These are phyloP conservation scores for Gymnarchus niloticus DNA, from an alignment of 2,113 vertebrate species.

Conservation along the genomic window DNA sequence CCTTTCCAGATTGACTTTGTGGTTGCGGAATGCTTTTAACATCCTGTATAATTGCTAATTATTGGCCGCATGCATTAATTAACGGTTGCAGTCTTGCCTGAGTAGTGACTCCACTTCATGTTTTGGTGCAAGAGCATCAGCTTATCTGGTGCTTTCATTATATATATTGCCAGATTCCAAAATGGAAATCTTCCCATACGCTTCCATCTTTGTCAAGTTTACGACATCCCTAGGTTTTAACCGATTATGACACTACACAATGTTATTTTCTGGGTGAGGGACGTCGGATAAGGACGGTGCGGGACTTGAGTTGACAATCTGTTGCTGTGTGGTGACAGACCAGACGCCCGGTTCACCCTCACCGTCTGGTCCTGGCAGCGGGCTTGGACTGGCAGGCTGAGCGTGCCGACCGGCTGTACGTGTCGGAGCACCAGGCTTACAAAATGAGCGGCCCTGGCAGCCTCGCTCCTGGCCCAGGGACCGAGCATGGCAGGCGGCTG, in stretches of 20 bases:
- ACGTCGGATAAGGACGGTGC: neutral
- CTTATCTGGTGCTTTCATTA: neutral
- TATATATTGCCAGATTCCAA: no score
- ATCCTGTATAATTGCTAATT: neutral
- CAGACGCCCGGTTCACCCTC: neutral
- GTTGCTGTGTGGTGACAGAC: neutral
- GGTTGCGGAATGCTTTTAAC: neutral
- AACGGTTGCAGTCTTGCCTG: neutral
- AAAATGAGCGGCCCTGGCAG: constrained; percentile 7
- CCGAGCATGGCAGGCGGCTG: neutral
- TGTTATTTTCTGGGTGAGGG: neutral
- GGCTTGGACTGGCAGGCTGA: neutral
- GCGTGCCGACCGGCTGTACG: neutral
- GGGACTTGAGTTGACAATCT: neutral
- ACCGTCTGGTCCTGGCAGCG: neutral
- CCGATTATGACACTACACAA: neutral
- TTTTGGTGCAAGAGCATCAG: neutral
- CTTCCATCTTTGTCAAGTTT: no score
- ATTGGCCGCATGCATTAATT: neutral
- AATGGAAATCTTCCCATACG: no score
- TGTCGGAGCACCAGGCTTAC: constrained; percentile 17
- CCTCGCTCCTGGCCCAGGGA: neutral
- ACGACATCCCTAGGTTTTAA: neutral
- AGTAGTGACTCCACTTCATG: neutral
- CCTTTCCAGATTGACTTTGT: neutral